Evolutionary conservation across 1,140 invertebrate genomes (phyloP).

Genomic region (Orchestia grillus): DNA sequence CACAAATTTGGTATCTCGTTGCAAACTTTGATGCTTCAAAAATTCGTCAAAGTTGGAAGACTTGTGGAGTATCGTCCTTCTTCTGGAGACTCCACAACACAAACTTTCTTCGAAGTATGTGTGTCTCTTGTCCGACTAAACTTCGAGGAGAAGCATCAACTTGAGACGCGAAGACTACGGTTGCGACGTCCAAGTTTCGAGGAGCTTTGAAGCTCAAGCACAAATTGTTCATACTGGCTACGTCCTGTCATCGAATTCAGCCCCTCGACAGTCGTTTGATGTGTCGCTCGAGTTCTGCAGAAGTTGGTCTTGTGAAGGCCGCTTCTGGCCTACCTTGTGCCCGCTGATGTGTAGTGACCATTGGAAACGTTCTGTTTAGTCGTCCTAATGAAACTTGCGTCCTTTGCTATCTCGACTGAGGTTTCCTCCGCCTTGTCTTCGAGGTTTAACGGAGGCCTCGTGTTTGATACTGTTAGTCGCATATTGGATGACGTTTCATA

Average conservation of each 20-base stretch:
- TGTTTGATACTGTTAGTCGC: not conserved
- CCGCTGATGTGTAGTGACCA: not conserved
- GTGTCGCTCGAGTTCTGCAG: not conserved
- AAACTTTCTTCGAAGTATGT: not conserved
- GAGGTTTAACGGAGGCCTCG: not conserved
- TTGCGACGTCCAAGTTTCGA: not conserved
- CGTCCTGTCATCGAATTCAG: not conserved
- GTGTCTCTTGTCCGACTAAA: not conserved
- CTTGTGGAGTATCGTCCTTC: not conserved
- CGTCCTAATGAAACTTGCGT: not conserved
- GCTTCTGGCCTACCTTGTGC: not conserved
- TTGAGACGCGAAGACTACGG: not conserved
- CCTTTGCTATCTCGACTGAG: not conserved
- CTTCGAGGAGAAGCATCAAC: not conserved
- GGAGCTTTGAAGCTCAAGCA: constrained; percentile 3
- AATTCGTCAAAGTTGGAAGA: not conserved
- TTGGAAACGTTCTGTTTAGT: not conserved
- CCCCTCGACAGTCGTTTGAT: constrained; percentile 14
- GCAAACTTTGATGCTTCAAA: not conserved
- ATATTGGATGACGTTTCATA: not conserved
- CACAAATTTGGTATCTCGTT: not conserved
- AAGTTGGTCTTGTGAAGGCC: constrained; percentile 24
- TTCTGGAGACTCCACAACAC: not conserved
- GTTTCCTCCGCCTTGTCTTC: not conserved
- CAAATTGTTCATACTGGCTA: constrained; percentile 13